Base-by-base conservation (phyloP, 2,888 invertebrate genomes). In the Drosophila nigricruria region DNA sequence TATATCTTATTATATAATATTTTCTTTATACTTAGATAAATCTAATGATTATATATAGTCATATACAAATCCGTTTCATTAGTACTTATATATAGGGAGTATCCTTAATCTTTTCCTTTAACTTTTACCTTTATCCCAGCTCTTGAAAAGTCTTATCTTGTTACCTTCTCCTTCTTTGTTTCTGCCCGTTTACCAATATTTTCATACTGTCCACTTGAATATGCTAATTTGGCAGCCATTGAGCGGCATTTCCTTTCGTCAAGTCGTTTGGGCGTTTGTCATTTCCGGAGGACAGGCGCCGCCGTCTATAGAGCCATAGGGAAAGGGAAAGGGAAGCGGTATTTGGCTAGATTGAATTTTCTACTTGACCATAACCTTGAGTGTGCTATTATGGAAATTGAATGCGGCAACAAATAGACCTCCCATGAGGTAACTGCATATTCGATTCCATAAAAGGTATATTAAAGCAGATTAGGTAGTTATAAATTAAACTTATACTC, bases 291-390 rank as follows among this genome's bases (percentile, higher is more conserved):
- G 23, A n/a, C 23, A 23, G 34, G 36, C 52, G 34, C 32, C 34
- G 5, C 16, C 0, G 20, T 14, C 23, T 25, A 12, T 50, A 14
- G 30, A 10, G 12, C n/a, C 30, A 8, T n/a, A 30, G n/a, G n/a
- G n/a, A 32, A 5, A 5, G 10, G 5, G n/a, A 14, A 10, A 5
- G 18, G 3, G 10, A 6, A 14, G 2, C 3, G 3, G 34, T 12
- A 20, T n/a, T 9, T 20, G 50, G 20, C 49, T 45, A 64, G 67
- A 60, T 60, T 71, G 49, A 16, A 34, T 63, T 75, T 69, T 20
- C 62, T 32, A 20, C 43, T 59, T 76, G 77, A 65, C 76, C 73
- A 60, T 50, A 77, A 77, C 77, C 77, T 77, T 77, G 77, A 65
- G 27, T 47, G 40, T 32, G 43, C 16, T 59, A 36, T 30, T 63